Evolutionary conservation across 1,140 invertebrate genomes (phyloP).

Genomic region (Mylabris phalerata): DNA sequence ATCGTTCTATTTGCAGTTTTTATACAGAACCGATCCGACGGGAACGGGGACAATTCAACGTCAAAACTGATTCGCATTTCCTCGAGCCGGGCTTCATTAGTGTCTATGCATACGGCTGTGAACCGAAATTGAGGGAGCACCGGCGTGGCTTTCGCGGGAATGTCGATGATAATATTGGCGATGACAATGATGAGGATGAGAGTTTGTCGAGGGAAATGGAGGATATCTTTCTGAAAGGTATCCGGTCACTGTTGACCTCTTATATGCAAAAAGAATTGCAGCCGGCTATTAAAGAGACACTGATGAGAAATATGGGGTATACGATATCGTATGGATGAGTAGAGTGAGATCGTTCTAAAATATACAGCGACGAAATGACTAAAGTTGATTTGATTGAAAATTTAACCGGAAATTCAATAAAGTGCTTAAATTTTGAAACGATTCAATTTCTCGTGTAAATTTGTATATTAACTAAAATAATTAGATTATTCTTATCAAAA

Average conservation of each 20-base stretch:
- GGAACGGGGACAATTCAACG: slow-evolving; percentile 58
- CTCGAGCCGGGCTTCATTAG: slow-evolving; percentile 74
- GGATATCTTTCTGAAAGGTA: slow-evolving; percentile 64
- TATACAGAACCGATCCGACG: slow-evolving; percentile 48
- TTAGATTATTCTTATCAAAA: too few species aligned
- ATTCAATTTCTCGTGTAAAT: slow-evolving; percentile 10
- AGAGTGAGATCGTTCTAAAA: too few species aligned
- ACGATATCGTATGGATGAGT: slow-evolving; percentile 66
- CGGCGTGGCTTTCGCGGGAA: slow-evolving; percentile 39
- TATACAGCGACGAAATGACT: too few species aligned
- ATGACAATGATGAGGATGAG: slow-evolving; percentile 53
- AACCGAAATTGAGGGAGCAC: slow-evolving; percentile 44
- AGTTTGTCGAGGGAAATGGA: slow-evolving; percentile 70
- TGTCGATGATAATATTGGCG: slow-evolving; percentile 37
- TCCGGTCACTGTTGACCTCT: slow-evolving; percentile 67
- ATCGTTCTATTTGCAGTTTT: slow-evolving; percentile 34
- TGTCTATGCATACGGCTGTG: slow-evolving; percentile 75
- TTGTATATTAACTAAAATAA: slow-evolving; percentile 3
- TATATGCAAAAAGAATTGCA: slow-evolving; percentile 77
- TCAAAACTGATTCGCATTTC: slow-evolving; percentile 73
- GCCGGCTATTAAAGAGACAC: slow-evolving; percentile 73
- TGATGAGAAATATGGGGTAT: slow-evolving; percentile 79
- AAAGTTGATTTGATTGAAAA: too few species aligned
- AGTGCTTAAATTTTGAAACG: neutral
- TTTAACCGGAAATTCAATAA: too few species aligned